These are phyloP conservation scores for Malurus melanocephalus DNA, from an alignment of 2,113 vertebrate genomes.

Conservation along the genomic window DNA sequence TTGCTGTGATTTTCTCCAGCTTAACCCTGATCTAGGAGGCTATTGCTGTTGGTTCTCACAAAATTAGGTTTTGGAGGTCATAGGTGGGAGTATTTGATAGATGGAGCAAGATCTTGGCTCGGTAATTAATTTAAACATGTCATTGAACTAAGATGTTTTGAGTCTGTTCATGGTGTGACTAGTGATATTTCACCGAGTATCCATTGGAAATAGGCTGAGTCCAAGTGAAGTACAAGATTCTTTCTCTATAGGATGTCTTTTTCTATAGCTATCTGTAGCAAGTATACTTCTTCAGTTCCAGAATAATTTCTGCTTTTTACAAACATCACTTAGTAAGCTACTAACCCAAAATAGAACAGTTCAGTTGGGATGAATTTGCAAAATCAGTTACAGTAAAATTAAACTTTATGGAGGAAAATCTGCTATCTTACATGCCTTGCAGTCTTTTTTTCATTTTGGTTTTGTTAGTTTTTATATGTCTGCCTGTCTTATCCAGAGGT, in stretches of 20 bases:
- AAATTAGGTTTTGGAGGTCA: neutral
- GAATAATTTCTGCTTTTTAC: neutral
- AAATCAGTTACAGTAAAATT: neutral
- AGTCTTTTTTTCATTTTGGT: neutral
- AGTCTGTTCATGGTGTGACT: neutral
- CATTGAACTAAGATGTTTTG: neutral
- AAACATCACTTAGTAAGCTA: neutral
- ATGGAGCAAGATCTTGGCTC: neutral
- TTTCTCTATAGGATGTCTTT: neutral
- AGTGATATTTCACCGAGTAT: neutral
- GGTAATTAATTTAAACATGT: neutral
- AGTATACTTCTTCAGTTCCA: neutral
- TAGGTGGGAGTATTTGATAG: neutral
- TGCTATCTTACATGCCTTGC: neutral
- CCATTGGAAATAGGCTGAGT: neutral
- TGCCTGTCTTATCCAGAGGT: neutral
- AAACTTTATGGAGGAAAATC: neutral
- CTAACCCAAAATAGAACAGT: neutral
- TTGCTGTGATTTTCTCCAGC: neutral
- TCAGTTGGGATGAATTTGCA: neutral
- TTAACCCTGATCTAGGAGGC: neutral
- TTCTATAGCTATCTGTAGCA: neutral
- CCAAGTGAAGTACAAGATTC: neutral
- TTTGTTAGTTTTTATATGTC: neutral
- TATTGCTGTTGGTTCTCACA: neutral